Conservation (phyloP, 1,140 invertebrate genomes). For the Chlorops oryzae region DNA sequence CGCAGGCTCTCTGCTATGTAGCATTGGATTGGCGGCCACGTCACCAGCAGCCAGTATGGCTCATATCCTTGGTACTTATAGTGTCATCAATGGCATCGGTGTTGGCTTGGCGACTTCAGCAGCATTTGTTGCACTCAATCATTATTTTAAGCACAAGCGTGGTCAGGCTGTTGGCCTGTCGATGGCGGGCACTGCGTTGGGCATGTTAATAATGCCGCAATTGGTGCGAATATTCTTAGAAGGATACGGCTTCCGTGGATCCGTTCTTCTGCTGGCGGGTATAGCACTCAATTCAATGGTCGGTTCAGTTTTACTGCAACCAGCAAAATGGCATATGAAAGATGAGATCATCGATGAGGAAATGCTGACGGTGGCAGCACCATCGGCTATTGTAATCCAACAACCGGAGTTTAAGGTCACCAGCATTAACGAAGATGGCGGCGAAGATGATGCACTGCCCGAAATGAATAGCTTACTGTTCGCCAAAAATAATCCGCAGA, state of each 20-base stretch:
- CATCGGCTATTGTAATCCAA: slow-evolving; percentile 1
- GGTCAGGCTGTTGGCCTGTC: slow-evolving; percentile 70
- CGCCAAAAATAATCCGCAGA: slow-evolving; percentile 29
- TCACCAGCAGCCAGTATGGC: slow-evolving; percentile 63
- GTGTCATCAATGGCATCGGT: slow-evolving; percentile 69
- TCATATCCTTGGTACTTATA: slow-evolving; percentile 67
- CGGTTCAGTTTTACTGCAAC: slow-evolving; percentile 61
- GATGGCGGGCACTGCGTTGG: slow-evolving; percentile 68
- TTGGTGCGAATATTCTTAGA: slow-evolving; percentile 57
- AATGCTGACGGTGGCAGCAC: slow-evolving; percentile 44
- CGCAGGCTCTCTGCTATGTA: slow-evolving; percentile 59
- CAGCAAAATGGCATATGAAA: slow-evolving; percentile 59
- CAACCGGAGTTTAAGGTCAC: slow-evolving; percentile 35
- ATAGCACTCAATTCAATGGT: slow-evolving; percentile 60
- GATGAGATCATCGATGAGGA: slow-evolving; percentile 56
- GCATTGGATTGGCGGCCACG: slow-evolving; percentile 59
- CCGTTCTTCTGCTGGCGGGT: slow-evolving; percentile 61
- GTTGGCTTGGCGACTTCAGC: slow-evolving; percentile 64
- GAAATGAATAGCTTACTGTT: slow-evolving; percentile 45
- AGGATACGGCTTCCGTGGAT: slow-evolving; percentile 57
- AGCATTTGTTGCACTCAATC: slow-evolving; percentile 66
- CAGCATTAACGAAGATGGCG: slow-evolving; percentile 48
- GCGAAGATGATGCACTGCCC: slow-evolving; percentile 48
- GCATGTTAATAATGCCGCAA: slow-evolving; percentile 70
- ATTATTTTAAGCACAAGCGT: slow-evolving; percentile 66